Evolutionary conservation across 1,140 invertebrate species (phyloP).

Genomic region (Drosophila truncata): DNA sequence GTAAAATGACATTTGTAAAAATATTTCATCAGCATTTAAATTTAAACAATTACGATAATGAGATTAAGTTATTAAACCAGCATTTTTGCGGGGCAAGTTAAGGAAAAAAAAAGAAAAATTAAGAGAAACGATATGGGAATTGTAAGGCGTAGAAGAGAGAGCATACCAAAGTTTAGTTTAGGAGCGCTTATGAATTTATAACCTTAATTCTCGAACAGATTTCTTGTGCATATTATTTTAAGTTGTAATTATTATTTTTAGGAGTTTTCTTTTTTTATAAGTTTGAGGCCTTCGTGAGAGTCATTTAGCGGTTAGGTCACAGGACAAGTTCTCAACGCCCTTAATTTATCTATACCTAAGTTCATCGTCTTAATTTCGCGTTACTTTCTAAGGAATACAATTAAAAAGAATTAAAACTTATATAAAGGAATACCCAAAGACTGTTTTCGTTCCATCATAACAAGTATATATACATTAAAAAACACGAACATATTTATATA

Average conservation of each 20-base stretch:
- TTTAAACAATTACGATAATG: slow-evolving; percentile 71
- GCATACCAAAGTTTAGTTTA: slow-evolving; percentile 81
- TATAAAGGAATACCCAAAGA: slow-evolving; percentile 85
- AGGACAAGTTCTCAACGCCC: slow-evolving; percentile 40
- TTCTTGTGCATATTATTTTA: slow-evolving; percentile 75
- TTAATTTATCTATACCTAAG: slow-evolving; percentile 50
- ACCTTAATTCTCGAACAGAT: slow-evolving; percentile 54
- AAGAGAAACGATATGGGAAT: slow-evolving; percentile 8
- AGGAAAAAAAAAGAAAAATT: slow-evolving; percentile 4
- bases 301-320: slow-evolving; percentile 53
- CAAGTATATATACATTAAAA: slow-evolving; percentile 73
- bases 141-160: slow-evolving; percentile 41
- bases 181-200: slow-evolving; percentile 66
- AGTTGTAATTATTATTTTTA: slow-evolving; percentile 61
- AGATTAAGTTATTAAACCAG: slow-evolving; percentile 68
- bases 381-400: slow-evolving; percentile 63
- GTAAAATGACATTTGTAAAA: slow-evolving; percentile 82
- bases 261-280: slow-evolving; percentile 22
- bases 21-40: slow-evolving; percentile 83
- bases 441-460: slow-evolving; percentile 85
- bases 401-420: slow-evolving; percentile 74
- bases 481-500: slow-evolving; percentile 55
- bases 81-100: slow-evolving; percentile 39
- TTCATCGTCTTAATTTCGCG: slow-evolving; percentile 39
- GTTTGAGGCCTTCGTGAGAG: slow-evolving; percentile 40